Conservation (phyloP, 2,113 vertebrate species). For the Lampris megalopsis region DNA sequence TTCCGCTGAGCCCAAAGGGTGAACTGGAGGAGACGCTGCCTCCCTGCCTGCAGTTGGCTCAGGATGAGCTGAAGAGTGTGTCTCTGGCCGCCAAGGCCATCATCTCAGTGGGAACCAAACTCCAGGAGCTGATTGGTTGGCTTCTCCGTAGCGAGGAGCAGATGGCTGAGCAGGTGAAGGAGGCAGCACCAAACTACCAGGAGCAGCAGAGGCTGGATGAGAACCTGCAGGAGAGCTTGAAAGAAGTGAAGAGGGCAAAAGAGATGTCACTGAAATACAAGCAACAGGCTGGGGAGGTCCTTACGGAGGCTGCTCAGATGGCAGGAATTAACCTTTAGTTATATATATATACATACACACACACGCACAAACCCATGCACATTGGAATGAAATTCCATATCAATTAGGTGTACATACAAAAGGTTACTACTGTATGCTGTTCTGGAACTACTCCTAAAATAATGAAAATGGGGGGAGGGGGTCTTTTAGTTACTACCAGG, state of each 20-base stretch:
- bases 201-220: slow-evolving; percentile 64
- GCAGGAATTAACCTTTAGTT: slow-evolving; percentile 61
- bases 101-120: slow-evolving; percentile 54
- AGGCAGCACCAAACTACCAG: slow-evolving; percentile 56
- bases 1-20: slow-evolving; percentile 51
- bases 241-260: slow-evolving; percentile 72
- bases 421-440: neutral
- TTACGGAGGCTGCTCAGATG: slow-evolving; percentile 72
- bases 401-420: no score
- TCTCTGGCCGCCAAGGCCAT: slow-evolving; percentile 69
- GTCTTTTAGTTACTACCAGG: no score
- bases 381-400: no score
- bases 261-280: slow-evolving; percentile 64
- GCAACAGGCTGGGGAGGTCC: slow-evolving; percentile 64
- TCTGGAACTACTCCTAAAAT: no score
- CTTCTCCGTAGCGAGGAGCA: slow-evolving; percentile 67
- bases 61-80: slow-evolving; percentile 67
- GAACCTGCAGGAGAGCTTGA: slow-evolving; percentile 77
- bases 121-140: slow-evolving; percentile 67
- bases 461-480: no score
- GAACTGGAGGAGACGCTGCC: slow-evolving; percentile 46
- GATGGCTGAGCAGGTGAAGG: slow-evolving; percentile 57
- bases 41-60: slow-evolving; percentile 59
- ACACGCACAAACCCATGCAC: neutral
- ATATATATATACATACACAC: neutral